Evolutionary conservation across 2,797 vertebrate species (phyloP).

Genomic region (Thaleichthys pacificus): DNA sequence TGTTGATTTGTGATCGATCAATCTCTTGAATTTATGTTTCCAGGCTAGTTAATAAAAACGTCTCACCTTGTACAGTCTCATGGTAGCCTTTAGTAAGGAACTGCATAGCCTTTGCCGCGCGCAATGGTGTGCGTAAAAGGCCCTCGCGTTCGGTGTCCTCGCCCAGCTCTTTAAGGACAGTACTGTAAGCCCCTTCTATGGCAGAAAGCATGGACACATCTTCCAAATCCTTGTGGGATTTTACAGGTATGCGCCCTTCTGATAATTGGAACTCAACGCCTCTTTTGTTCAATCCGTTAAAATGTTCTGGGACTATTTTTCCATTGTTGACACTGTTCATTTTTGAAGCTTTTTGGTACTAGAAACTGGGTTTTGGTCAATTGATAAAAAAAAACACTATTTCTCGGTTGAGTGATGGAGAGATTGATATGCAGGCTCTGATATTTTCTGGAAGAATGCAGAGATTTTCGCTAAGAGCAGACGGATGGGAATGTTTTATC

Average conservation of each 20-base stretch:
- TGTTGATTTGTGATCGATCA: not conserved
- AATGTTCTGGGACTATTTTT: slow-evolving; percentile 44
- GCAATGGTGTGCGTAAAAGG: slow-evolving; percentile 65
- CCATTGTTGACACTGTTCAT: slow-evolving; percentile 42
- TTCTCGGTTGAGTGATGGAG: not conserved
- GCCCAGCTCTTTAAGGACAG: slow-evolving; percentile 70
- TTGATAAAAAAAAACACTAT: not conserved
- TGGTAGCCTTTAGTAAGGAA: slow-evolving; percentile 77
- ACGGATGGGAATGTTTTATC: not conserved
- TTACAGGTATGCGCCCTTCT: slow-evolving; percentile 33
- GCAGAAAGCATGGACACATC: slow-evolving; percentile 33
- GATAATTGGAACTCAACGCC: slow-evolving; percentile 46
- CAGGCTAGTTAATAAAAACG: not conserved
- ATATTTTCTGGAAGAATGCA: not conserved
- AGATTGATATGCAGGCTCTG: too few species aligned
- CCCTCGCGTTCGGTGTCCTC: slow-evolving; percentile 71
- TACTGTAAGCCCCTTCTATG: slow-evolving; percentile 67
- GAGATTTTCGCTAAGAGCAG: not conserved
- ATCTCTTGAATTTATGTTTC: not conserved
- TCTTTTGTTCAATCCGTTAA: slow-evolving; percentile 42
- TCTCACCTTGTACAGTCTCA: slow-evolving; percentile 68
- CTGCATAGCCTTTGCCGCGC: slow-evolving; percentile 74
- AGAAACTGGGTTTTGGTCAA: not conserved
- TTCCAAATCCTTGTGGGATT: slow-evolving; percentile 35
- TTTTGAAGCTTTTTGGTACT: slow-evolving; percentile 30